Base-by-base conservation (phyloP, 2,888 invertebrate species). In the Pristionchus exspectatus region DNA sequence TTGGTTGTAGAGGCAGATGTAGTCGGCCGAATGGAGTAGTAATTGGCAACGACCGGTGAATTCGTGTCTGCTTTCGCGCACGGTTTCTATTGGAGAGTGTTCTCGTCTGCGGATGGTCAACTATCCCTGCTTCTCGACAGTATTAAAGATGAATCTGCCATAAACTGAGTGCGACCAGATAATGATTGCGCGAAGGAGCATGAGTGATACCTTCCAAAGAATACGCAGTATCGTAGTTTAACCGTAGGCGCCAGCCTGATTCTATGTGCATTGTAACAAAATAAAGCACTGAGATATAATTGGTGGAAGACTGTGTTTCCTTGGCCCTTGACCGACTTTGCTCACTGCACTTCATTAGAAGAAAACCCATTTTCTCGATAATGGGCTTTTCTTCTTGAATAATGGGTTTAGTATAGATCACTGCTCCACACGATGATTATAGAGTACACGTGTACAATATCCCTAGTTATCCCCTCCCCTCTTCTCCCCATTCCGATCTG, bases 361-460 rank as follows among this genome's bases (percentile, higher is more conserved):
- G 74, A 30, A 74, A 74, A 18, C 74, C 74, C 72, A 72, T 72
- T 21, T 24, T 77, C 50, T 50, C 50, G 63, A 63, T 81, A 50
- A 50, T 81, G 44, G 72, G 72, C 16, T 18, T 72, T 30, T 12
- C 30, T 59, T 24, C 21, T 59, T 21, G 21, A 16, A 21, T 14
- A 30, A 74, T 74, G 38, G 44, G 44, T 50, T 50, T 50, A 3
- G 44, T 50, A 10, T 50, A 33, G 72, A 33, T 33, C 72, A 30
- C 33, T 63, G 3, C 24, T 63, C 63, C n/a, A 63, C 38, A 21
- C 14, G 69, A 74, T 74, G 38, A 81, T 27, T 81, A 27, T 54
- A 81, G 50, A 81, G 81, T 81, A 54, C 81, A 81, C 12, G 50
- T 50, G 77, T 77, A 44, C 38, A 44, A 74, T 74, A 74, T 74